Base-by-base conservation (phyloP, 1,140 invertebrate species). In the Sipha flava region DNA sequence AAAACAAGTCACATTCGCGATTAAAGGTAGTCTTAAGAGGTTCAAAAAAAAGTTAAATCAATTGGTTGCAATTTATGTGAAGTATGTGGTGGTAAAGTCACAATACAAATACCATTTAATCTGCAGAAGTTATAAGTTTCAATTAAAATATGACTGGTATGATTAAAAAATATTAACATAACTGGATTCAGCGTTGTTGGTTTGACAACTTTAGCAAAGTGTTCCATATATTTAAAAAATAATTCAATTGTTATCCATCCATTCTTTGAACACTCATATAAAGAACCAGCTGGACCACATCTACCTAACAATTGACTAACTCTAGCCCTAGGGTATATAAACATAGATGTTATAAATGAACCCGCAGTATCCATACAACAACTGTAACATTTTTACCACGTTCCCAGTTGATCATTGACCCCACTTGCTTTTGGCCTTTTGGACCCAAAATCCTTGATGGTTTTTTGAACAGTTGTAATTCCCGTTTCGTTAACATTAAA, bases 401-500 rank as follows among this genome's bases (percentile, higher is more conserved):
- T 84, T 88, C 87, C 4, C 83, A 85, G 18, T 85, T 87, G 7
- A 85, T 87, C 10, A 87, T 80, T 79, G 83, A 52, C 43, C 85
- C 86, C 3, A 88, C 84, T 84, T 88, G 85, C 79, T 85, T 85
- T 59, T 59, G 29, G 10, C 29, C 29, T 14, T 29, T 12, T 59
- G 29, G 54, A 14, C 54, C 54, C 23, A 59, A 59, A 59, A 59
- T 59, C 16, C 16, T 79, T 12, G 66, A 70, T 29, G 84, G 83
- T 81, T 83, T n/a, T 82, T 54, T 84, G 82, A 0, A 86, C 86
- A 31, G 85, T 85, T 31, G 82, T 83, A 34, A 85, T 79, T 23
- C 84, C 85, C 12, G 85, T 86, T 82, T 86, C 85, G 81, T 86
- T 85, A 7, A 85, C 80, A 82, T 87, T 86, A 81, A 80, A 85